phyloP scores from a whole-genome alignment of 1,140 invertebrate species.

The Zaprionus capensis region DNA sequence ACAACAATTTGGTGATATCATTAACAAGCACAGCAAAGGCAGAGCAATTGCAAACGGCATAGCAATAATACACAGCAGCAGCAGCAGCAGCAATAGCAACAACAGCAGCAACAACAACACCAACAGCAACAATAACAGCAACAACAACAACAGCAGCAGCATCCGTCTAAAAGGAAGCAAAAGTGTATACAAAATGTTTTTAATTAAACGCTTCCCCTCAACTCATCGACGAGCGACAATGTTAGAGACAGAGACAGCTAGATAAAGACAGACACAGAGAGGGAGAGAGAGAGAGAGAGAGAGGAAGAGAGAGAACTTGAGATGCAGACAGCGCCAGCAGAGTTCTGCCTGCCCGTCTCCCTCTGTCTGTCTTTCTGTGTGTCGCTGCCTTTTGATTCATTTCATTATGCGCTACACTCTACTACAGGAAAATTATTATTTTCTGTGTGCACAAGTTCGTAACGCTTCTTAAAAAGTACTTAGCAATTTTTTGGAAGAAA shows the following conservation, averaged over 20 bases:
- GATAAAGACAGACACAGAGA: constrained; percentile 4
- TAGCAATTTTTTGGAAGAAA: not conserved
- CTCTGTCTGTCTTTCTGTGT: not conserved
- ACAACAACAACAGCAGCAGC: constrained; percentile 31
- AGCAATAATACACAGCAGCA: constrained; percentile 64
- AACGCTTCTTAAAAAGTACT: constrained; percentile 32
- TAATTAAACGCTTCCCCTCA: constrained; percentile 77
- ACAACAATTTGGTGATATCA: constrained; percentile 74
- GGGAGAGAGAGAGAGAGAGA: not conserved
- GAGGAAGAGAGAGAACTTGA: not conserved
- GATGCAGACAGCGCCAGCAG: not conserved
- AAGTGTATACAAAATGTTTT: constrained; percentile 83
- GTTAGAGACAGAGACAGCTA: constrained; percentile 37
- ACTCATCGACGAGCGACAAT: constrained; percentile 35
- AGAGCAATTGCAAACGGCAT: constrained; percentile 78
- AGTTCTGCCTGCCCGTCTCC: not conserved
- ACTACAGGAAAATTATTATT: constrained; percentile 18
- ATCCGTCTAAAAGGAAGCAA: constrained; percentile 65
- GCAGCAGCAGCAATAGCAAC: constrained; percentile 1
- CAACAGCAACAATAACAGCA: constrained; percentile 1
- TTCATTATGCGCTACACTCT: constrained; percentile 39
- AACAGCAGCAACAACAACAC: constrained; percentile 18
- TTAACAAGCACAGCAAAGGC: constrained; percentile 69
- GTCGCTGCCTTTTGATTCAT: constrained; percentile 37
- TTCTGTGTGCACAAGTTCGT: constrained; percentile 11